Conservation (phyloP, 53 echinoderm and acorn worm genomes). For the Luidia sarsii region DNA sequence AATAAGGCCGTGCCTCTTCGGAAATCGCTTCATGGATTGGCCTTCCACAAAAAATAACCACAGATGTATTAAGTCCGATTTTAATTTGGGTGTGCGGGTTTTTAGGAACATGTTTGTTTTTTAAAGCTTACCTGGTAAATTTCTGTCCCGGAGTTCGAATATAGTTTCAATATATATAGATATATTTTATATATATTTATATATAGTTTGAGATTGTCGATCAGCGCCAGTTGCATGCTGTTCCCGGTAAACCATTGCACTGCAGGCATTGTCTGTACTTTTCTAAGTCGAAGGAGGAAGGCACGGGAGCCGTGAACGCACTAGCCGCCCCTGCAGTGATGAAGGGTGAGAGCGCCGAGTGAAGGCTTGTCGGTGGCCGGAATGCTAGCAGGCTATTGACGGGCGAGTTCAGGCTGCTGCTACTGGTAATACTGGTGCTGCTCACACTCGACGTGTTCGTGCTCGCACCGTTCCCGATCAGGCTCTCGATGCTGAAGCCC, state of each 20-base stretch:
- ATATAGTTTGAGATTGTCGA: conserved; percentile 30
- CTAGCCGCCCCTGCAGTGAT: conserved; percentile 74
- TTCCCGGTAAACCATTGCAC: conserved; percentile 84
- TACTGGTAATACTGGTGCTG: conserved; percentile 42
- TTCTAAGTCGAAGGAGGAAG: conserved; percentile 82
- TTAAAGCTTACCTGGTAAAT: conserved; percentile 23
- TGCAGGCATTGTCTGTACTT: conserved; percentile 95
- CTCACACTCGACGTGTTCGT: conserved; percentile 42
- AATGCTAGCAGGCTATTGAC: conserved; percentile 64
- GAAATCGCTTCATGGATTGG: background rate
- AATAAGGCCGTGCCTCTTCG: background rate
- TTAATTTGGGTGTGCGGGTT: background rate
- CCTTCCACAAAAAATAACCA: background rate
- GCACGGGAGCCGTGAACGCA: conserved; percentile 82
- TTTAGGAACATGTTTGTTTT: background rate
- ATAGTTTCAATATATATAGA: conserved; percentile 60
- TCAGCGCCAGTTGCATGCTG: conserved; percentile 86
- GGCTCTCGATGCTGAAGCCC: conserved; percentile 89
- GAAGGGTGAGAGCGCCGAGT: conserved; percentile 54
- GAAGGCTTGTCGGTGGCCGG: conserved; percentile 59
- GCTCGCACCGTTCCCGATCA: conserved; percentile 73
- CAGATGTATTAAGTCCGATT: background rate
- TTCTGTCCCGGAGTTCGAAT: conserved; percentile 34
- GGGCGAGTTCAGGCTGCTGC: conserved; percentile 58
- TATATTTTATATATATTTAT: conserved; percentile 41